Evolutionary conservation across 2,113 vertebrate genomes (phyloP).

Genomic region (Pristiophorus japonicus): DNA sequence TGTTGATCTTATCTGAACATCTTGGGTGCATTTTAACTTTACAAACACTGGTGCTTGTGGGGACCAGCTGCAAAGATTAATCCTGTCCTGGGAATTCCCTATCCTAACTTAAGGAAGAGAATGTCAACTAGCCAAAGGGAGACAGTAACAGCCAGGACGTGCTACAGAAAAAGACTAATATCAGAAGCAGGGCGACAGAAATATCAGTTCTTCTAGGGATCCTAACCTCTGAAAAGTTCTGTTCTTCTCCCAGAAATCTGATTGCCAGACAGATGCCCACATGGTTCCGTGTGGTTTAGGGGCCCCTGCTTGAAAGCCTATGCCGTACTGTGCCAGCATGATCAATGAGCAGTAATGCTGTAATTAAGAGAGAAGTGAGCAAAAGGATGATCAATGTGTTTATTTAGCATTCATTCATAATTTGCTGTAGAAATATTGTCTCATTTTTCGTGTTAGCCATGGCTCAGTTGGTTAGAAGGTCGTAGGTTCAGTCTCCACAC

Average conservation of each 20-base stretch:
- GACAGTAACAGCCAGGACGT: background rate
- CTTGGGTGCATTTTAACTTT: background rate
- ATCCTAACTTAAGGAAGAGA: background rate
- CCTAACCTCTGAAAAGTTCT: background rate
- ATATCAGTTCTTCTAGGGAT: background rate
- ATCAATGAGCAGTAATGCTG: background rate
- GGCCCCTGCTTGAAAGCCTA: background rate
- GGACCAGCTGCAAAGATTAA: background rate
- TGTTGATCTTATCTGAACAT: background rate
- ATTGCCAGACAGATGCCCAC: background rate
- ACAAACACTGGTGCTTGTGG: background rate
- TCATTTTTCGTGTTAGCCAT: background rate
- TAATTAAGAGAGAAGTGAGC: background rate
- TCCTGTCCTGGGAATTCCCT: background rate
- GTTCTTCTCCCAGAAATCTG: no score
- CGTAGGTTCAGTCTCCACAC: background rate
- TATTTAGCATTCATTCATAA: background rate
- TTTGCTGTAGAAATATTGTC: background rate
- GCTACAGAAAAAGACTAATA: background rate
- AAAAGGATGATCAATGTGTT: background rate
- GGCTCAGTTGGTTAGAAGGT: background rate
- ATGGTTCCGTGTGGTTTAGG: background rate
- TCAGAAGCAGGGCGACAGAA: background rate
- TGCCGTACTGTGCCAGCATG: background rate
- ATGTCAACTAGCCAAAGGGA: background rate